Conservation (phyloP, 2,113 vertebrate genomes). For the Narcine bancroftii region DNA sequence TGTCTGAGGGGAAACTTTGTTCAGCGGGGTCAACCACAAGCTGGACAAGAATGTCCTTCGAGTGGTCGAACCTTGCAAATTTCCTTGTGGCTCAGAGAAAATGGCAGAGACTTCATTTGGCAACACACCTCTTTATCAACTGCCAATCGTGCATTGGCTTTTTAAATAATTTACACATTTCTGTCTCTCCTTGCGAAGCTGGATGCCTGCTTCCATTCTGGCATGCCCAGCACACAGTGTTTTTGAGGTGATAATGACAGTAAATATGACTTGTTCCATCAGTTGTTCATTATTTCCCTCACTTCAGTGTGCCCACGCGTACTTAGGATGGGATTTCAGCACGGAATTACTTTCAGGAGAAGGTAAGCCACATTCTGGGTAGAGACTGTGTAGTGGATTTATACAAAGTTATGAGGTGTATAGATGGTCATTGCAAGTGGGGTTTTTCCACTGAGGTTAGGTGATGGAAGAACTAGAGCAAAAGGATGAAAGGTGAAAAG, state of each 20-base stretch:
- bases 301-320: not conserved
- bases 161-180: not conserved
- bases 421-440: too few species aligned
- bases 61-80: not conserved
- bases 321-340: not conserved
- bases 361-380: not conserved
- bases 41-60: not conserved
- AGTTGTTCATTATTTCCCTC: not conserved
- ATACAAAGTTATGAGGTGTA: too few species aligned
- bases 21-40: conserved; percentile 1
- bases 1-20: not conserved
- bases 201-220: not conserved
- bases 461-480: too few species aligned
- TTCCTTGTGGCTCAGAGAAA: not conserved
- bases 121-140: not conserved
- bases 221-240: not conserved
- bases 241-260: conserved; percentile 21
- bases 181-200: not conserved
- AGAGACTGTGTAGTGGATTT: too few species aligned
- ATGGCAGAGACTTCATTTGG: not conserved
- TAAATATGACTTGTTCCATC: conserved; percentile 16
- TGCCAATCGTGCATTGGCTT: not conserved
- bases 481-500: too few species aligned
- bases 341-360: not conserved
- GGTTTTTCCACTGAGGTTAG: too few species aligned